These are phyloP conservation scores for Agapostemon virescens DNA, from an alignment of 2,888 invertebrate genomes.

Conservation along the genomic window DNA sequence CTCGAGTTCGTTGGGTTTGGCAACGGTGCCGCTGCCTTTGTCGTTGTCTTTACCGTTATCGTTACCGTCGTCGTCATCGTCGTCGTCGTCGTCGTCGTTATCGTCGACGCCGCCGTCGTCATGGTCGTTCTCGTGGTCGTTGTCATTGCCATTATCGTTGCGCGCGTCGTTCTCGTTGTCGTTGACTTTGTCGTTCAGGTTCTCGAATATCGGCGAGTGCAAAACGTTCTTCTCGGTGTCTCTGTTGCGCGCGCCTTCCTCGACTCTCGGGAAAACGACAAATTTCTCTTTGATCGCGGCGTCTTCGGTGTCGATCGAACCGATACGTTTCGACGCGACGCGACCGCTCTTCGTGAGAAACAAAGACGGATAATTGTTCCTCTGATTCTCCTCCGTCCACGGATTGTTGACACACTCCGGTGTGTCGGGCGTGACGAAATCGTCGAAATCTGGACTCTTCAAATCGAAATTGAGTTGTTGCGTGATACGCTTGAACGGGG, in stretches of 20 bases:
- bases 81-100: background rate
- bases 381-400: slow-evolving; percentile 83
- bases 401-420: slow-evolving; percentile 84
- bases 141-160: background rate
- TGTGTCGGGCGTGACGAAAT: slow-evolving; percentile 86
- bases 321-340: background rate
- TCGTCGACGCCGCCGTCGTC: background rate
- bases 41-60: background rate
- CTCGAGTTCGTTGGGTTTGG: slow-evolving; percentile 60
- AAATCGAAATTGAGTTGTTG: slow-evolving; percentile 89
- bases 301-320: background rate
- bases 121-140: background rate
- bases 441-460: slow-evolving; percentile 87
- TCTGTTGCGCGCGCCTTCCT: slow-evolving; percentile 78
- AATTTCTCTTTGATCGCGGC: slow-evolving; percentile 81
- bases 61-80: background rate
- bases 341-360: slow-evolving; percentile 59
- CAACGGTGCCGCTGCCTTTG: background rate
- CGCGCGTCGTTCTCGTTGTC: background rate
- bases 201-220: background rate
- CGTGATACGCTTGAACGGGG: slow-evolving; percentile 89
- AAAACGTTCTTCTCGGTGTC: slow-evolving; percentile 32
- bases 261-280: slow-evolving; percentile 83
- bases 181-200: background rate
- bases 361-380: slow-evolving; percentile 72